Evolutionary conservation across 2,797 vertebrate genomes (phyloP).

Genomic region (Thunnus albacares): DNA sequence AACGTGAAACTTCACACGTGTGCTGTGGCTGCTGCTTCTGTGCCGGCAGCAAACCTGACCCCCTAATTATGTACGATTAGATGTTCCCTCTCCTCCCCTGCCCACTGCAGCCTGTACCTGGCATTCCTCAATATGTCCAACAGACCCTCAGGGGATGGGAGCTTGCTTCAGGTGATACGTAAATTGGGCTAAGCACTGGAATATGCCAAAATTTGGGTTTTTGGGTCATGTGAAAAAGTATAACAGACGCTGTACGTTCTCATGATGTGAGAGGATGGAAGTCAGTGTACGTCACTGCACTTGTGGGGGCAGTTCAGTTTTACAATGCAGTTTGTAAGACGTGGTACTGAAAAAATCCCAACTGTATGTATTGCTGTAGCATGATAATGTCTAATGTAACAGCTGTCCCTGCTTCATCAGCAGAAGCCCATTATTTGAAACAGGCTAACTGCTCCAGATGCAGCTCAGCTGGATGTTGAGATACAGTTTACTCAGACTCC

Average conservation of each 20-base stretch:
- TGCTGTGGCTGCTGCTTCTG: slow-evolving; percentile 43
- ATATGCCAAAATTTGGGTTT: slow-evolving; percentile 23
- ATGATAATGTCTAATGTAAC: slow-evolving; percentile 3
- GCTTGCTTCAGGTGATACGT: slow-evolving; percentile 22
- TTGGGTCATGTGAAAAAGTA: not conserved
- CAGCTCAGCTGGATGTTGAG: slow-evolving; percentile 13
- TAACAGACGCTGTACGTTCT: not conserved
- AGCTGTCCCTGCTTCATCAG: slow-evolving; percentile 47
- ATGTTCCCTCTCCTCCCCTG: slow-evolving; percentile 50
- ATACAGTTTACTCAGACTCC: slow-evolving; percentile 1
- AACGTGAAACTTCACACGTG: slow-evolving; percentile 64
- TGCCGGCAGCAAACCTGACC: slow-evolving; percentile 62
- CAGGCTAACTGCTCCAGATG: slow-evolving; percentile 32
- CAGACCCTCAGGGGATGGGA: slow-evolving; percentile 35
- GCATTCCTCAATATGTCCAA: slow-evolving; percentile 71
- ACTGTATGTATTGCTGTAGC: not conserved
- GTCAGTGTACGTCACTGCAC: not conserved
- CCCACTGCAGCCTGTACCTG: slow-evolving; percentile 67
- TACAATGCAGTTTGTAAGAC: not conserved
- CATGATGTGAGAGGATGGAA: not conserved
- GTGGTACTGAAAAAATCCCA: not conserved
- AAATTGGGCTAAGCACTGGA: slow-evolving; percentile 5
- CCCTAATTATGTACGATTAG: slow-evolving; percentile 79
- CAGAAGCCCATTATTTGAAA: slow-evolving; percentile 34
- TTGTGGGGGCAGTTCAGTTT: slow-evolving; percentile 12